phyloP scores from a whole-genome alignment of 2,797 vertebrate species.

The Alca torda region DNA sequence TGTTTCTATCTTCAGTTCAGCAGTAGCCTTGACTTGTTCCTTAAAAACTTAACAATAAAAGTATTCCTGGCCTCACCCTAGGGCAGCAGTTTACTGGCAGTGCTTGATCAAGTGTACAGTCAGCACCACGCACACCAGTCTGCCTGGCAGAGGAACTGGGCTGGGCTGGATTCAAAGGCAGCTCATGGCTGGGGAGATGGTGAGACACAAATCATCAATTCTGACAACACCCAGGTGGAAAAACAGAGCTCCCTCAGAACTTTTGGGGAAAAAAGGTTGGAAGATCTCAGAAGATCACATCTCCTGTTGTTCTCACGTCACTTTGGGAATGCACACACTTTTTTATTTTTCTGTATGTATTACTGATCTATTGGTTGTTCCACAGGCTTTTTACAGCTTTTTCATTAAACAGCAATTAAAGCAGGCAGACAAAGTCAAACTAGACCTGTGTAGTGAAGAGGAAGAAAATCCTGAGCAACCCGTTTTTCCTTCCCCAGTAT shows the following conservation, averaged over 20 bases:
- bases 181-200: neutral
- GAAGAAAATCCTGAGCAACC: neutral
- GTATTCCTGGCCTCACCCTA: neutral
- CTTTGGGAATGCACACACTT: accelerated
- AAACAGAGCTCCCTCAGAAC: neutral
- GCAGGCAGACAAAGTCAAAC: neutral
- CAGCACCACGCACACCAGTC: constrained; percentile 41
- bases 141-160: constrained; percentile 12
- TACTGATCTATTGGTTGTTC: neutral
- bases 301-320: neutral
- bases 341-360: neutral
- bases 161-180: constrained; percentile 29
- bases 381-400: neutral
- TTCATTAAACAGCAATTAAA: constrained; percentile 41
- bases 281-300: neutral
- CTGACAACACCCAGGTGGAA: constrained; percentile 1
- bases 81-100: constrained; percentile 45
- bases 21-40: neutral
- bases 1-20: neutral
- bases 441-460: neutral
- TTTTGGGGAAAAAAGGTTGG: neutral
- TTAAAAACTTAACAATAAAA: neutral
- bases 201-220: neutral
- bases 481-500: neutral
- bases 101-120: neutral